phyloP scores from a whole-genome alignment of 2,888 invertebrate genomes.

The Pammene fasciana region DNA sequence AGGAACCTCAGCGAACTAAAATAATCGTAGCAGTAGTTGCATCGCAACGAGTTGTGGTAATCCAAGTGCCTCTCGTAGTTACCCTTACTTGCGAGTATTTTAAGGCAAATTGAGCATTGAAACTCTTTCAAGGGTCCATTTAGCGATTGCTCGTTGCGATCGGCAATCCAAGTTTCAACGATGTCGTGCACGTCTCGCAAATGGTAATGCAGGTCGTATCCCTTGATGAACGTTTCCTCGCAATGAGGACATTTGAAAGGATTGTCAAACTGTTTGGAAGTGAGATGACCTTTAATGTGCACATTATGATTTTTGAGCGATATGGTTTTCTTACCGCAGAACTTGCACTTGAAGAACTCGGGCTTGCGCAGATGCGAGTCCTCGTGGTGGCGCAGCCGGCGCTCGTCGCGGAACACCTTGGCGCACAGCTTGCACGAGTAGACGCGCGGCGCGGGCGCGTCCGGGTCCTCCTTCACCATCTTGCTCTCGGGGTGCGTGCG shows the following conservation, averaged over 20 bases:
- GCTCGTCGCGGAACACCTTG: conserved; percentile 70
- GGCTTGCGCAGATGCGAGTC: conserved; percentile 73
- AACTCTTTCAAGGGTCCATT: conserved; percentile 71
- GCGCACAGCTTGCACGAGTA: conserved; percentile 77
- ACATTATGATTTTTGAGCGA: conserved; percentile 71
- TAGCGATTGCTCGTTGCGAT: conserved; percentile 59
- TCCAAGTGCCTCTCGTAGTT: conserved; percentile 78
- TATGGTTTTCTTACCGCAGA: conserved; percentile 74
- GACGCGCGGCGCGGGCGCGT: conserved; percentile 69
- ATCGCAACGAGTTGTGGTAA: conserved; percentile 76
- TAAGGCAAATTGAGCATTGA: conserved; percentile 77
- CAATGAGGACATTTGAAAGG: conserved; percentile 74
- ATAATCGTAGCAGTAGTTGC: conserved; percentile 79
- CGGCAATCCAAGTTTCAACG: conserved; percentile 75
- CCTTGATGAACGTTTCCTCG: conserved; percentile 68
- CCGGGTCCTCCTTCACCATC: conserved; percentile 80
- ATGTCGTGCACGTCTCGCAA: conserved; percentile 70
- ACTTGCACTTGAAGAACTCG: conserved; percentile 75
- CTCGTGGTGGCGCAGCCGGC: conserved; percentile 67
- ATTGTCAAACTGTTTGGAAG: conserved; percentile 68
- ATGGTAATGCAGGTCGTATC: conserved; percentile 75
- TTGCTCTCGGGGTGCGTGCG: conserved; percentile 78
- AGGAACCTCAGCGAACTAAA: conserved; percentile 73
- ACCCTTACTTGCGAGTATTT: conserved; percentile 75
- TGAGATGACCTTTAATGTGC: conserved; percentile 74